A percentile compares a stretch with the other conserved stretches of the same genome.
phyloP scores from a whole-genome alignment of 2,797 vertebrate genomes.

The Babyrousa celebensis region DNA sequence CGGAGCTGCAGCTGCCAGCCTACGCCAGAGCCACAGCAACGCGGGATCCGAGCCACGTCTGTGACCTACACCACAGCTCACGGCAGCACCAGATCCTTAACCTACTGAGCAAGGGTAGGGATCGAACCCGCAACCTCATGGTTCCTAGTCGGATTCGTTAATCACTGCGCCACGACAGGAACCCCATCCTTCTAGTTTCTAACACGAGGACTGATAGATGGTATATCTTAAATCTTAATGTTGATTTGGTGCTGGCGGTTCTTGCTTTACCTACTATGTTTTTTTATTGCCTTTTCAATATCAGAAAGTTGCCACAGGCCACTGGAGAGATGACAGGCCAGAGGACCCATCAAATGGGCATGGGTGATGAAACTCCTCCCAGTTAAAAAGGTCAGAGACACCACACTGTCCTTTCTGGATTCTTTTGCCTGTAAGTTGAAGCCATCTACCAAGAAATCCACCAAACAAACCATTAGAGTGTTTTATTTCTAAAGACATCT shows the following conservation, averaged over 20 bases:
- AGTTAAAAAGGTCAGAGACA: background rate
- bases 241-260: background rate
- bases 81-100: too few species aligned
- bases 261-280: background rate
- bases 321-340: background rate
- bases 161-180: too few species aligned
- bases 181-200: background rate
- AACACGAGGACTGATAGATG: background rate
- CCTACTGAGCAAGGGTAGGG: too few species aligned
- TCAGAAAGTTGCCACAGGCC: background rate
- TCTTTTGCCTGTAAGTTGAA: background rate
- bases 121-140: too few species aligned
- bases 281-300: background rate
- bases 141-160: too few species aligned
- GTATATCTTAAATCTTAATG: background rate
- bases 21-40: too few species aligned
- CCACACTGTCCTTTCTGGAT: background rate
- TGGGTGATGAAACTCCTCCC: background rate
- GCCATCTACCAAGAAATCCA: background rate
- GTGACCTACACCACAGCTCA: too few species aligned
- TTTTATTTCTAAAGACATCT: slow-evolving; percentile 14
- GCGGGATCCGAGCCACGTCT: too few species aligned
- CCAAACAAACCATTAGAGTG: too few species aligned
- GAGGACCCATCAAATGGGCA: background rate
- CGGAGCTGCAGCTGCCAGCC: too few species aligned